Percentiles rank a stretch among this genome's conserved stretches.
These are phyloP conservation scores for Stylophora pistillata DNA, from an alignment of 64 coral and sea anemone genomes.

Conservation along the genomic window DNA sequence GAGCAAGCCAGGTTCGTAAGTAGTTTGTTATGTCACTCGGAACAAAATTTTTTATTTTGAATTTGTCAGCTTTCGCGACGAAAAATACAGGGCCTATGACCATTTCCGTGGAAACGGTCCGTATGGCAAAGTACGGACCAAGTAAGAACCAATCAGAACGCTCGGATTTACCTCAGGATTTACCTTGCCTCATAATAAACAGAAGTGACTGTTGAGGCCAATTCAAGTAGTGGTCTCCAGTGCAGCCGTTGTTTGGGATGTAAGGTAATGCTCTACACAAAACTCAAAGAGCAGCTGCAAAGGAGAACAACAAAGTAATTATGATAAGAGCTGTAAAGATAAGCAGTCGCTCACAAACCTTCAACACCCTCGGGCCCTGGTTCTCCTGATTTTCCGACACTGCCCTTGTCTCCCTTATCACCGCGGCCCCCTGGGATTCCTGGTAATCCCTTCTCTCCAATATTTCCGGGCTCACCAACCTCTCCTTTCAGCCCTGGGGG, in stretches of 20 bases:
- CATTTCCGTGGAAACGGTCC: neutral
- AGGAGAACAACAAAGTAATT: no score
- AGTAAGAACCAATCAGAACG: no score
- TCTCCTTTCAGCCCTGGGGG: slow-evolving; percentile 22
- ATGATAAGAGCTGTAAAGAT: neutral
- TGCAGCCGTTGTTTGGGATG: no score
- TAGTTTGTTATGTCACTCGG: neutral
- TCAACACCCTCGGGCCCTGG: slow-evolving; percentile 40
- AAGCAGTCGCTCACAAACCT: slow-evolving; percentile 14
- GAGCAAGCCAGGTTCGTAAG: neutral
- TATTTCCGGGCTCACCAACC: slow-evolving; percentile 18
- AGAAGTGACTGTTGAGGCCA: no score
- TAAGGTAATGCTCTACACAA: no score
- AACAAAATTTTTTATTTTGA: no score
- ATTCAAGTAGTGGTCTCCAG: no score
- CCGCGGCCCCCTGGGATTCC: slow-evolving; percentile 50
- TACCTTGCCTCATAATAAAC: no score
- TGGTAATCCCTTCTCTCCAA: slow-evolving; percentile 46
- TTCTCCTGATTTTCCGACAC: slow-evolving; percentile 35
- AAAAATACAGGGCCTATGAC: neutral
- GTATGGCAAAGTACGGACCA: no score
- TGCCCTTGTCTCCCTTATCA: neutral
- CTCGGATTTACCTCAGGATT: no score
- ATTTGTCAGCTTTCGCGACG: no score
- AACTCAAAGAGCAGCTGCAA: no score